Conservation (phyloP, 2,113 vertebrate genomes). For the Hippocampus barbouri region DNA sequence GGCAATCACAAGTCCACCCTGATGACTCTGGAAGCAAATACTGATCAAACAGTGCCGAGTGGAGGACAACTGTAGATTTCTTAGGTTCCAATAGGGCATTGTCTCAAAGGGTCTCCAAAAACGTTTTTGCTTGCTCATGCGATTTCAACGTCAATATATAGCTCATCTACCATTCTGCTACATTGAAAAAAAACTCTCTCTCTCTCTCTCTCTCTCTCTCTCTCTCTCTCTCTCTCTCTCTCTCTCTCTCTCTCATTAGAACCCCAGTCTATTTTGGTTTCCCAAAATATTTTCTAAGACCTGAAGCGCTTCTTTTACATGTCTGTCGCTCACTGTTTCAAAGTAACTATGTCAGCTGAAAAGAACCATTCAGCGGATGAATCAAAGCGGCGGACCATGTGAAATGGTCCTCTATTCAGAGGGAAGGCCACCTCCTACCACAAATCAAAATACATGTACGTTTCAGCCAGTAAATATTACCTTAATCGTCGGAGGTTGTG, state of each 20-base stretch:
- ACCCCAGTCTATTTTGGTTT: slow-evolving; percentile 70
- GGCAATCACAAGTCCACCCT: slow-evolving; percentile 28
- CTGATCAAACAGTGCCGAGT: slow-evolving; percentile 48
- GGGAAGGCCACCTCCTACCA: slow-evolving; percentile 49
- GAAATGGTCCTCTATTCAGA: slow-evolving; percentile 56
- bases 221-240: slow-evolving; percentile 34
- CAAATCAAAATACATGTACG: slow-evolving; percentile 22
- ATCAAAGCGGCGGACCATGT: slow-evolving; percentile 60
- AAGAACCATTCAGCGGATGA: slow-evolving; percentile 65
- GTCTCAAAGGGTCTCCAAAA: slow-evolving; percentile 55
- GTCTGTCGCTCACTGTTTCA: slow-evolving; percentile 55
- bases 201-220: slow-evolving; percentile 27
- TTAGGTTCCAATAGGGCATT: slow-evolving; percentile 51
- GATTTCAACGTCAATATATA: slow-evolving; percentile 40
- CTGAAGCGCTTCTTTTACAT: slow-evolving; percentile 67
- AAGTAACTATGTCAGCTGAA: slow-evolving; percentile 61
- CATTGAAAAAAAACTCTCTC: slow-evolving; percentile 15
- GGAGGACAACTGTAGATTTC: slow-evolving; percentile 52
- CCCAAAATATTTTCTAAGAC: slow-evolving; percentile 72
- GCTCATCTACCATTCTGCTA: slow-evolving; percentile 29
- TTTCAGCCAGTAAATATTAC: slow-evolving; percentile 10
- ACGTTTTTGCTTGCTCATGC: slow-evolving; percentile 52
- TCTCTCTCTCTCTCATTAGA: slow-evolving; percentile 42
- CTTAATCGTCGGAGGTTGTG: slow-evolving; percentile 6
- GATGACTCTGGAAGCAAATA: slow-evolving; percentile 36